Evolutionary conservation across 2,113 vertebrate species (phyloP), one percentile per base, ranked within the genome.

Genomic region (Melanerpes aurifrons): DNA sequence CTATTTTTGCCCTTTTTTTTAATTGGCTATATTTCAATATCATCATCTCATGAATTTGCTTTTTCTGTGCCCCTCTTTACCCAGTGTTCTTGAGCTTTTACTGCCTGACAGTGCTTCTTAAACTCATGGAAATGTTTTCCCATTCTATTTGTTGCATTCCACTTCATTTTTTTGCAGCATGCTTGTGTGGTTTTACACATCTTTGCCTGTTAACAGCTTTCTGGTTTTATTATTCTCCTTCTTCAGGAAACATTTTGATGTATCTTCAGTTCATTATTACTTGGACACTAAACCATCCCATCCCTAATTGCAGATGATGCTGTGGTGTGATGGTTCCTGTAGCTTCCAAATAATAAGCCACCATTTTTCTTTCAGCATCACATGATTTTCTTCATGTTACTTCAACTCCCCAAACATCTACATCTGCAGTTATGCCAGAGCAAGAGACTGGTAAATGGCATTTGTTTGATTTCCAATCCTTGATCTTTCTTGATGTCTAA

Each of bases 341-440:
- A 31, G 45, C 50, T 79, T 73, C 66, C 26, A 35, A 92, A 62
- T 93, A 84, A 91, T 57, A 74, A 69, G 12, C 10, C 48, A 48
- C 35, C 24, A 9, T 57, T 72, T 89, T 69, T 88, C 77, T 84
- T 96, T 77, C 73, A 84, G 77, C 70, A 77, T 92, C 64, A 43
- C 29, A 40, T 89, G 24, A 57, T 35, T 82, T 93, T 31, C 86
- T 92, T 57, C 86, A 57, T 63, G 50, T 57, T 82, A 69, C 37
- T 90, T 87, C 78, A 78, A 84, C 48, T 86, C 31, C 82, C 16
- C 75, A 89, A 53, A 80, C 72, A 74, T 88, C 81, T 58, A 13
- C 75, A 82, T 47, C 56, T 67, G 21, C 67, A 82, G 50, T 92
- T 91, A 76, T 87, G n/a, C 53, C 61, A 69, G 86, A 86, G 54